phyloP scores from a whole-genome alignment of 2,113 vertebrate genomes.

The Cairina moschata region DNA sequence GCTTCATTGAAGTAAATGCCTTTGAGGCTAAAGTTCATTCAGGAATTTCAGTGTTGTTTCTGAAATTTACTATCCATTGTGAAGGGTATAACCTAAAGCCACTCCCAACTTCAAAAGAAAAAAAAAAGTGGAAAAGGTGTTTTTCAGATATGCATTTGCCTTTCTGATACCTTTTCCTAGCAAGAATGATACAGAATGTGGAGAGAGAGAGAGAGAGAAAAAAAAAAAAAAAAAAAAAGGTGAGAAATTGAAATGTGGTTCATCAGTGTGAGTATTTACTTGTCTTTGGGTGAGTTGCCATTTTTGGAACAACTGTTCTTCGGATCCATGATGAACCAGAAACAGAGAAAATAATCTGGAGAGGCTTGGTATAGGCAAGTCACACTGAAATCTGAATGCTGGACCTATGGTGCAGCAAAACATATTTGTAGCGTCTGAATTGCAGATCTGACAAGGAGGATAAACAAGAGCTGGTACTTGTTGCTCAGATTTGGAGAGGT shows the following conservation, averaged over 20 bases:
- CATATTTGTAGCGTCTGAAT: conserved; percentile 58
- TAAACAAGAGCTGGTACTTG: conserved; percentile 24
- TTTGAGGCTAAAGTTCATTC: conserved; percentile 32
- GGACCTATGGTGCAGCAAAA: not conserved
- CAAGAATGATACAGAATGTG: not conserved
- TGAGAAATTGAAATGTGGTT: not conserved
- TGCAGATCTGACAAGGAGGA: conserved; percentile 43
- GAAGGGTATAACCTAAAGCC: not conserved
- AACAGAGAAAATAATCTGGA: not conserved
- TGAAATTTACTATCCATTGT: conserved; percentile 12
- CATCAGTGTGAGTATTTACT: not conserved
- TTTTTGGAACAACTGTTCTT: conserved; percentile 23
- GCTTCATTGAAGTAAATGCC: conserved; percentile 39
- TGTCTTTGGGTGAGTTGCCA: not conserved
- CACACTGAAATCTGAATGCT: not conserved
- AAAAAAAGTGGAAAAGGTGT: not conserved
- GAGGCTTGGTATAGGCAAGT: not conserved
- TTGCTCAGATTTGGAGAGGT: conserved; percentile 25
- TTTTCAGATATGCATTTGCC: not conserved
- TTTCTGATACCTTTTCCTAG: not conserved
- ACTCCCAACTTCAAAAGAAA: not conserved
- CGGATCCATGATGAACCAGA: not conserved
- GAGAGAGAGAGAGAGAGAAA: not conserved
- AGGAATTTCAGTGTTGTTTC: conserved; percentile 22
- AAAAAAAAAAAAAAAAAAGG: too few species aligned